Evolutionary conservation across 1,140 invertebrate species (phyloP).

Genomic region (Brachionus plicatilis): DNA sequence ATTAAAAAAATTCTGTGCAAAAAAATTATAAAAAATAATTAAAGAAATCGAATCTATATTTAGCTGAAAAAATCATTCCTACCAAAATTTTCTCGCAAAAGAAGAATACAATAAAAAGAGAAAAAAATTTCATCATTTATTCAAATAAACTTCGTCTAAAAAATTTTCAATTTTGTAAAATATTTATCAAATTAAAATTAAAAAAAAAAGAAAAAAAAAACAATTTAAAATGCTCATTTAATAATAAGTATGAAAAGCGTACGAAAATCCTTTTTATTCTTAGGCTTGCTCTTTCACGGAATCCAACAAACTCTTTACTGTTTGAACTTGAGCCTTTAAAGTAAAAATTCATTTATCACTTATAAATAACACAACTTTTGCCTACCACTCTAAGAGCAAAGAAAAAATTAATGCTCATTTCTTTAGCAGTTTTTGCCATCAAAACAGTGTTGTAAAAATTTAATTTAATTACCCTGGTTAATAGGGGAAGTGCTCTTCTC

Average conservation of each 20-base stretch:
- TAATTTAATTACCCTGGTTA: too few species aligned
- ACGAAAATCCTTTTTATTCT: neutral
- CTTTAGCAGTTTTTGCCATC: too few species aligned
- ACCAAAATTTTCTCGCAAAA: too few species aligned
- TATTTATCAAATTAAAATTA: neutral
- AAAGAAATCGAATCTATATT: too few species aligned
- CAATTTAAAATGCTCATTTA: neutral
- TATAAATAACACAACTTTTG: too few species aligned
- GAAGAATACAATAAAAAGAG: neutral
- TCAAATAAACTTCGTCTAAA: neutral
- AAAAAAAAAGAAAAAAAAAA: neutral
- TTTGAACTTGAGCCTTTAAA: conserved; percentile 29
- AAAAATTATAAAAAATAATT: too few species aligned
- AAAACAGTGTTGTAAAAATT: too few species aligned
- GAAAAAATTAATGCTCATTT: too few species aligned
- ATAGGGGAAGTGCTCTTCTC: too few species aligned
- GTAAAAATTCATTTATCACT: neutral
- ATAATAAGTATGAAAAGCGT: neutral
- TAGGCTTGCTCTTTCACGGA: neutral
- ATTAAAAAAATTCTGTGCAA: too few species aligned
- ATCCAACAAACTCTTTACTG: neutral
- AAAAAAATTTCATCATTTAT: neutral
- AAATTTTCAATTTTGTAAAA: neutral
- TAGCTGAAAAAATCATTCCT: too few species aligned
- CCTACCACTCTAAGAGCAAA: too few species aligned